phyloP scores from a whole-genome alignment of 2,888 invertebrate genomes.

The Parnassius smintheus region DNA sequence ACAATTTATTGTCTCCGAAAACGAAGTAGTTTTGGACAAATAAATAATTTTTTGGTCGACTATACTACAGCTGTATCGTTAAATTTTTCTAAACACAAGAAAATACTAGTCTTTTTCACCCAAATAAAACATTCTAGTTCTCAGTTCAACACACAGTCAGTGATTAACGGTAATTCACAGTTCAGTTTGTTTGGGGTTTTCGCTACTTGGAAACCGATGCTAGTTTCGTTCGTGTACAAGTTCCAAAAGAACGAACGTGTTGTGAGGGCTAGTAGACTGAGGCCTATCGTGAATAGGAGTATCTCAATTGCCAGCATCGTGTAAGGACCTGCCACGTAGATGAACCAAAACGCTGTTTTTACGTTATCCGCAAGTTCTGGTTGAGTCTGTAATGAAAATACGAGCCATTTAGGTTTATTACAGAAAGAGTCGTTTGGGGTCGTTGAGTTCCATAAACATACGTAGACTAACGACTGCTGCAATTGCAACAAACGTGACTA shows the following conservation, averaged over 20 bases:
- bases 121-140: too few species aligned
- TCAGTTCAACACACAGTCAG: background rate
- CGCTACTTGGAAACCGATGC: background rate
- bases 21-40: too few species aligned
- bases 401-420: too few species aligned
- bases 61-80: too few species aligned
- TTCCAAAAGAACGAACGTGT: constrained; percentile 33
- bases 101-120: too few species aligned
- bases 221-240: constrained; percentile 22
- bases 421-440: too few species aligned
- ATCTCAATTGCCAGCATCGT: constrained; percentile 39
- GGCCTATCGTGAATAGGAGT: constrained; percentile 35
- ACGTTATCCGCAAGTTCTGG: constrained; percentile 46
- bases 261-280: constrained; percentile 38
- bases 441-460: too few species aligned
- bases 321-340: constrained; percentile 46
- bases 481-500: too few species aligned
- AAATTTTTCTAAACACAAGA: too few species aligned
- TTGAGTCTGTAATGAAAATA: constrained; percentile 47
- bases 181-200: background rate
- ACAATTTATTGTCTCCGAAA: too few species aligned
- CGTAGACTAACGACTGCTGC: too few species aligned
- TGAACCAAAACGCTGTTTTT: constrained; percentile 40
- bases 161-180: constrained; percentile 3
- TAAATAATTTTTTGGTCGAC: too few species aligned